Evolutionary conservation across 1,140 invertebrate species (phyloP).

Genomic region (Monochamus saltuarius): DNA sequence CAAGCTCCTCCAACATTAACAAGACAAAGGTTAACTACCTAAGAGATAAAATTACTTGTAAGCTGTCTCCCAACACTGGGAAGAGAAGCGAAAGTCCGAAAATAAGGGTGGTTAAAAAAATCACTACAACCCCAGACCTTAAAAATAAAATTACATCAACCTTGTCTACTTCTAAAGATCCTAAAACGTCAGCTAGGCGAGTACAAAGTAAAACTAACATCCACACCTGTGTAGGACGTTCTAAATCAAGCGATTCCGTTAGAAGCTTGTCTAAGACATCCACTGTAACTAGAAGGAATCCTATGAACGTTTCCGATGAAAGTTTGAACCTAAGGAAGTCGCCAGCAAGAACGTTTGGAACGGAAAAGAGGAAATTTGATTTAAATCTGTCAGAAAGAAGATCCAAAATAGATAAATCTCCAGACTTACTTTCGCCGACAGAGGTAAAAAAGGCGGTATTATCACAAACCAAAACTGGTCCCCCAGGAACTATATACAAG

Average conservation of each 20-base stretch:
- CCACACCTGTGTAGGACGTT: slow-evolving; percentile 6
- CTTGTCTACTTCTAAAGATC: slow-evolving; percentile 32
- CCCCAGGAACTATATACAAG: slow-evolving; percentile 45
- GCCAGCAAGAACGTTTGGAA: slow-evolving; percentile 53
- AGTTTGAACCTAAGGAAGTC: slow-evolving; percentile 27
- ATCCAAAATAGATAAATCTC: slow-evolving; percentile 52
- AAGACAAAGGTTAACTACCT: slow-evolving; percentile 59
- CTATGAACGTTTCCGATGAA: slow-evolving; percentile 24
- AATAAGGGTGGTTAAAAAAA: slow-evolving; percentile 49
- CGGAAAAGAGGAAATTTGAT: slow-evolving; percentile 45
- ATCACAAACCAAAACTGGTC: slow-evolving; percentile 46
- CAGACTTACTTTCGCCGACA: slow-evolving; percentile 59
- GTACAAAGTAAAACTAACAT: slow-evolving; percentile 40
- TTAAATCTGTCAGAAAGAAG: slow-evolving; percentile 15
- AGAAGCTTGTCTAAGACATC: slow-evolving; percentile 31
- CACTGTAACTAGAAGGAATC: slow-evolving; percentile 19
- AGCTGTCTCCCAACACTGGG: slow-evolving; percentile 55
- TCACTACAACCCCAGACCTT: slow-evolving; percentile 48
- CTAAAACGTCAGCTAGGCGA: slow-evolving; percentile 30
- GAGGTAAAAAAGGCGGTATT: slow-evolving; percentile 62
- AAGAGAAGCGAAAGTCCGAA: slow-evolving; percentile 47
- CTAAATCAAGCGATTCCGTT: slow-evolving; percentile 22
- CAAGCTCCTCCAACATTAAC: slow-evolving; percentile 40
- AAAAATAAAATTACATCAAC: slow-evolving; percentile 38
- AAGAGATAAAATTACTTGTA: slow-evolving; percentile 60